These are phyloP conservation scores for Pachyseris speciosa DNA, from an alignment of 64 coral and sea anemone species.

Conservation along the genomic window DNA sequence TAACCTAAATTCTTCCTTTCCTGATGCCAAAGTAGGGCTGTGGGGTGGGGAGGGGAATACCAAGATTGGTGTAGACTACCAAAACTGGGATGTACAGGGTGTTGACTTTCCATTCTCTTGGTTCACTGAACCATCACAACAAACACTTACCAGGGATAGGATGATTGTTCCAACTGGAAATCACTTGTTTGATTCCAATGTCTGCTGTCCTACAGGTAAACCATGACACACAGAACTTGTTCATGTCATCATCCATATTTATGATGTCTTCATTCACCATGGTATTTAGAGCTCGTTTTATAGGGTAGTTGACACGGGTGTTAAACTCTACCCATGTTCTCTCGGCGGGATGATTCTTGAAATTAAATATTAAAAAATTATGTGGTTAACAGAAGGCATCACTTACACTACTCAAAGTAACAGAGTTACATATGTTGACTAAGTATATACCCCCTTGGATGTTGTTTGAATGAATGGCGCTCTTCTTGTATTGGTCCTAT, in stretches of 20 bases:
- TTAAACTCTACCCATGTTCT: slow-evolving; percentile 28
- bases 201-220: background rate
- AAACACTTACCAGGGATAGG: background rate
- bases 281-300: background rate
- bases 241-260: slow-evolving; percentile 47
- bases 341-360: slow-evolving; percentile 36
- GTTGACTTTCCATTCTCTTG: background rate
- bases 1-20: background rate
- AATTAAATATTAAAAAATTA: background rate
- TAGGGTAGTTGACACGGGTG: slow-evolving; percentile 31
- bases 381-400: too few relatives aligned
- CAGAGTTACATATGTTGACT: too few relatives aligned
- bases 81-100: background rate
- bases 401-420: too few relatives aligned
- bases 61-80: background rate
- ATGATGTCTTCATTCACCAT: slow-evolving; percentile 43
- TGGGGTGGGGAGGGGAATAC: background rate
- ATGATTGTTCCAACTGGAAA: slow-evolving; percentile 32
- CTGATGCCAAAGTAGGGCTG: background rate
- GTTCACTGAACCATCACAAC: background rate
- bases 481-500: too few relatives aligned
- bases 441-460: too few relatives aligned
- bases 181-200: slow-evolving; percentile 29
- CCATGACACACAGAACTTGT: slow-evolving; percentile 37
- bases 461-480: too few relatives aligned